phyloP scores from a whole-genome alignment of 2,888 invertebrate genomes.

The Eumerus sabulonum region DNA sequence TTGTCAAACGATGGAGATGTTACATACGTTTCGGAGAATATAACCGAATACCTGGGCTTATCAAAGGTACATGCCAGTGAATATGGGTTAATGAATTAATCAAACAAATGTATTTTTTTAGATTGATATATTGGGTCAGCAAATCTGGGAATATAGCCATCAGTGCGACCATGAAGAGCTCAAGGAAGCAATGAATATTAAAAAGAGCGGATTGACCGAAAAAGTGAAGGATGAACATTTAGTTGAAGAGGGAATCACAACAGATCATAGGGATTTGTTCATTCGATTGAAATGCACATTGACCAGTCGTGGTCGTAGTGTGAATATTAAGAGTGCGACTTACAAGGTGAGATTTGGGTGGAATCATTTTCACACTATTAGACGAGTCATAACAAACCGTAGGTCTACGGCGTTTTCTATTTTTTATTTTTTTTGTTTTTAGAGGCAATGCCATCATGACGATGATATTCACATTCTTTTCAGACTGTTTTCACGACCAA shows the following conservation, averaged over 20 bases:
- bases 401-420: too few species aligned
- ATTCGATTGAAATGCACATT: conserved; percentile 93
- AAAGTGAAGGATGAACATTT: conserved; percentile 75
- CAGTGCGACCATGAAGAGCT: conserved; percentile 97
- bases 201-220: conserved; percentile 73
- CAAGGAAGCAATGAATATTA: conserved; percentile 81
- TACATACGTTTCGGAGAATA: conserved; percentile 94
- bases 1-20: conserved; percentile 94
- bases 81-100: too few species aligned
- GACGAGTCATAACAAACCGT: too few species aligned
- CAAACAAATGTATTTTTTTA: too few species aligned
- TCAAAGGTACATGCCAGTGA: conserved; percentile 87
- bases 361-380: too few species aligned
- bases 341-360: conserved; percentile 87
- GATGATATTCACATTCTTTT: too few species aligned
- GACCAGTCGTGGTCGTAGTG: conserved; percentile 95
- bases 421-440: too few species aligned
- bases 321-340: conserved; percentile 96
- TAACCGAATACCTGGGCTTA: conserved; percentile 93
- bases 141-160: conserved; percentile 95
- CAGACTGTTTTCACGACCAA: too few species aligned
- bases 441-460: too few species aligned
- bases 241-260: conserved; percentile 73
- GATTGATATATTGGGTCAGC: conserved; percentile 98
- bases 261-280: conserved; percentile 78